These are phyloP conservation scores for Stigmatopora nigra DNA, from an alignment of 2,113 vertebrate genomes.

Conservation along the genomic window DNA sequence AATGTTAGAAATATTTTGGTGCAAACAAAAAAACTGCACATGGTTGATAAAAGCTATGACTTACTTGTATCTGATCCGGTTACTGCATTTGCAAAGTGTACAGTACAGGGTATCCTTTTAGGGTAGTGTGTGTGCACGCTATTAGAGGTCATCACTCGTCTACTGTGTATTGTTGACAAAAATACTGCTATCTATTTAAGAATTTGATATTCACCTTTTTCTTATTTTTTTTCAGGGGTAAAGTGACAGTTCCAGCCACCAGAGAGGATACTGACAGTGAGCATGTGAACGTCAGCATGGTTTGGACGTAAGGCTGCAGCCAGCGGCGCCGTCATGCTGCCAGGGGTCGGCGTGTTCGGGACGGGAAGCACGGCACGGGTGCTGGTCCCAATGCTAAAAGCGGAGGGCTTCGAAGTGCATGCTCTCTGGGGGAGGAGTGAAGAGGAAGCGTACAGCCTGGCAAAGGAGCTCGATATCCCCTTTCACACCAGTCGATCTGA, in stretches of 20 bases:
- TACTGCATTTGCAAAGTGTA: neutral
- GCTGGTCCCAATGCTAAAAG: constrained; percentile 84
- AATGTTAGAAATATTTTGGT: constrained; percentile 37
- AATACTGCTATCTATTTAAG: neutral
- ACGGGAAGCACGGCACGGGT: constrained; percentile 87
- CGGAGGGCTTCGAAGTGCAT: constrained; percentile 89
- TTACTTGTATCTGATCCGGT: constrained; percentile 7
- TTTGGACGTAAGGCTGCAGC: constrained; percentile 27
- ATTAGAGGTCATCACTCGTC: neutral
- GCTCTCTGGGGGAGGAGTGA: constrained; percentile 91
- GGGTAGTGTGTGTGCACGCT: neutral
- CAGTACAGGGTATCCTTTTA: neutral
- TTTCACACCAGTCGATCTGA: constrained; percentile 92
- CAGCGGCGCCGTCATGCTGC: constrained; percentile 73
- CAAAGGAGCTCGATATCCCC: constrained; percentile 82
- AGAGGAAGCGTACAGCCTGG: constrained; percentile 85
- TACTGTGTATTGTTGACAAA: neutral
- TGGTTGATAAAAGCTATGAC: constrained; percentile 6
- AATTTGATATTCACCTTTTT: neutral
- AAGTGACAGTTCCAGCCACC: neutral
- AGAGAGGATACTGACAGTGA: neutral
- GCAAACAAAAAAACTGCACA: constrained; percentile 17
- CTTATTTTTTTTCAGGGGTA: neutral
- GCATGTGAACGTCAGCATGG: constrained; percentile 24
- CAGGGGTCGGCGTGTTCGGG: constrained; percentile 96